Base-by-base conservation (phyloP, 2,113 vertebrate genomes). In the Oplegnathus fasciatus region DNA sequence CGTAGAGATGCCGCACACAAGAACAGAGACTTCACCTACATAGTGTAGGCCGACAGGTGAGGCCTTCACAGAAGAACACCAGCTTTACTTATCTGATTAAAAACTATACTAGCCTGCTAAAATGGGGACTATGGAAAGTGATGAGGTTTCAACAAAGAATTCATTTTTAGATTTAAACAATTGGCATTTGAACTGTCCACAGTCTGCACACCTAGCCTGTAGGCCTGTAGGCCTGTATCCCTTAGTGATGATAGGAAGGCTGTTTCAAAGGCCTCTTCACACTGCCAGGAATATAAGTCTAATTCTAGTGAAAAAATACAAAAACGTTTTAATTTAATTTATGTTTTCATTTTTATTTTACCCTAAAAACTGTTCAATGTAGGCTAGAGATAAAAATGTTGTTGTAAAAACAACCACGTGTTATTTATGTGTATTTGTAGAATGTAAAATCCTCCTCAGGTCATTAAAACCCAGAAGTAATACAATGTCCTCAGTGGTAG, bases 21-120 rank as follows among this genome's bases (percentile, higher is more conserved):
- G 80, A 1, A 87, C 91, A 2, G 87, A 94, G 84, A 95, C 91
- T 0, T 83, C 87, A 14, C 82, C 94, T 14, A 84, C 93, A 17
- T 95, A 82, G 82, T 0, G 37, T 2, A 20, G 48, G 26, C 44
- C 15, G 2, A 30, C 24, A 80, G 87, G 87, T 87, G 71, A 83
- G 82, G 42, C 15, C 57, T 9, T 11, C 50, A 30, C 8, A 6
- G 1, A 4, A 30, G 9, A 1, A 34, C 18, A 44, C n/a, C 22
- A 22, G 9, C 10, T 20, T 0, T 14, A 5, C 26, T 14, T 55
- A n/a, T 13, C 0, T 42, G 40, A 42, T n/a, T n/a, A 42, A 42
- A 42, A 42, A 10, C 14, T 46, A 40, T 40, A 42, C 26, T 13
- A 30, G n/a, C n/a, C n/a, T n/a, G n/a, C 34, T 7, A 46, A 30